These are phyloP conservation scores for Unio delphinus DNA, from an alignment of 2,888 invertebrate species.

Conservation along the genomic window DNA sequence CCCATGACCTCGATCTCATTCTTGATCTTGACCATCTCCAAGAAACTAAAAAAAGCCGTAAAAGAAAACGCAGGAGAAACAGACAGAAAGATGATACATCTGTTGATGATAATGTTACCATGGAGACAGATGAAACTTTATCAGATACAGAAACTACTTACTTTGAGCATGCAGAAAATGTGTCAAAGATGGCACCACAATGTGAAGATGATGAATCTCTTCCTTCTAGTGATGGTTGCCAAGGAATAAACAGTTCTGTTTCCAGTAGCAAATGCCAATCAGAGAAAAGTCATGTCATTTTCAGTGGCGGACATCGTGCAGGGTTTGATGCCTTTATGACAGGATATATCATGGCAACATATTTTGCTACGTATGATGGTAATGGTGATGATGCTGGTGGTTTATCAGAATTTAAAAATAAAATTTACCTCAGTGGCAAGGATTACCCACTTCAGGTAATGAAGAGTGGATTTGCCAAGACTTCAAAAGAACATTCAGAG, in stretches of 20 bases:
- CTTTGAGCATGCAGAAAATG: not conserved
- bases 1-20: slow-evolving; percentile 71
- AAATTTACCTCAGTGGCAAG: slow-evolving; percentile 70
- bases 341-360: slow-evolving; percentile 68
- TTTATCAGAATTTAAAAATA: slow-evolving; percentile 62
- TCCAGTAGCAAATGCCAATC: not conserved
- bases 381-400: slow-evolving; percentile 26
- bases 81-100: slow-evolving; percentile 14
- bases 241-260: not conserved
- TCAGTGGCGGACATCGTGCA: slow-evolving; percentile 68
- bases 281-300: not conserved
- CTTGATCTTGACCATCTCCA: slow-evolving; percentile 60
- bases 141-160: not conserved
- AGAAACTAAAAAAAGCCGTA: slow-evolving; percentile 44
- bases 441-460: slow-evolving; percentile 68
- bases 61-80: slow-evolving; percentile 41
- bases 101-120: slow-evolving; percentile 8
- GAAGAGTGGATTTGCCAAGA: slow-evolving; percentile 67
- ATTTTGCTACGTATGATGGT: slow-evolving; percentile 33
- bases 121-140: slow-evolving; percentile 7
- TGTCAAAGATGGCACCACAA: not conserved
- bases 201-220: not conserved
- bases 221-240: too few species aligned
- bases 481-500: slow-evolving; percentile 60
- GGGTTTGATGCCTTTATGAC: slow-evolving; percentile 74